A percentile compares a stretch with the other conserved stretches of the same genome.
phyloP scores from a whole-genome alignment of 2,113 vertebrate species.

The Cyanocitta stelleri region DNA sequence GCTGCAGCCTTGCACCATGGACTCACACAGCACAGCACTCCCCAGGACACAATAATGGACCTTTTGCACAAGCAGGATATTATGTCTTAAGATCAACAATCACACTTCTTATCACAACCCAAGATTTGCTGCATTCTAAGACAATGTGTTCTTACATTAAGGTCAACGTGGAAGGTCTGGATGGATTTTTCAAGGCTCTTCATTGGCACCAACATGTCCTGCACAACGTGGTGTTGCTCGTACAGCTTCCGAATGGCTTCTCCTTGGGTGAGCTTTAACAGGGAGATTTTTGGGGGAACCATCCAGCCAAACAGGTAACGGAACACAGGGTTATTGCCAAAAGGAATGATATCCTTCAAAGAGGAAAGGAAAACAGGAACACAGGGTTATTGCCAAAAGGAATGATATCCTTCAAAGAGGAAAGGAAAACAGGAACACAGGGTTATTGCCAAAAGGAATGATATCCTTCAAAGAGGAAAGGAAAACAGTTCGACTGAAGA shows the following conservation, averaged over 20 bases:
- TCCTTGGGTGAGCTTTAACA: slow-evolving; percentile 95
- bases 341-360: slow-evolving; percentile 93
- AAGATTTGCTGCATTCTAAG: background rate
- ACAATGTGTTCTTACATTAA: slow-evolving; percentile 73
- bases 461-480: slow-evolving; percentile 85
- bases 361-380: background rate
- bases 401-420: slow-evolving; percentile 90
- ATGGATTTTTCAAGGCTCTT: slow-evolving; percentile 83
- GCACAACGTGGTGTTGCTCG: slow-evolving; percentile 94
- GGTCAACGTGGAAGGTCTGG: slow-evolving; percentile 83
- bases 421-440: slow-evolving; percentile 73
- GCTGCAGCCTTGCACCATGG: background rate
- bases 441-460: slow-evolving; percentile 96
- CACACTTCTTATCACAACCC: background rate
- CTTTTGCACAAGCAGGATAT: background rate
- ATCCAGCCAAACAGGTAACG: slow-evolving; percentile 96
- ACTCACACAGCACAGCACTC: background rate
- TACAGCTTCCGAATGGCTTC: slow-evolving; percentile 92
- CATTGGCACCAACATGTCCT: slow-evolving; percentile 97
- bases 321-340: slow-evolving; percentile 91
- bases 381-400: slow-evolving; percentile 91
- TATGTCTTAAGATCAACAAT: background rate
- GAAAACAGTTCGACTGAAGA: background rate
- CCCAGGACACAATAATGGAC: background rate
- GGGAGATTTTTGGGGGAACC: slow-evolving; percentile 97